Evolutionary conservation across 2,113 vertebrate genomes (phyloP).

Genomic region (Thamnophis sirtalis): DNA sequence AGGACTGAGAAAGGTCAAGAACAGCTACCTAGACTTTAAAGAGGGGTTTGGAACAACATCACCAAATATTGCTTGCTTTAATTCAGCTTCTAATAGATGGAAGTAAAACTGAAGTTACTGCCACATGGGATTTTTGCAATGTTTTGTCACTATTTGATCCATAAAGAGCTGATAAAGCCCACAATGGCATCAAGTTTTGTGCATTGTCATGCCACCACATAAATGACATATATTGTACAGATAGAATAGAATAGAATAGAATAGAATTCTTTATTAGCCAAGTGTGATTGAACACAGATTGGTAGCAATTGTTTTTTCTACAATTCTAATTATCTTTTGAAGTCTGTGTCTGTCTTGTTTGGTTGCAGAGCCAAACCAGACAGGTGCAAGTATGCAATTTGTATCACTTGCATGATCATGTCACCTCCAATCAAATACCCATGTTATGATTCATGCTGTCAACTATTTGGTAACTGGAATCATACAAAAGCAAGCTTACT

Average conservation of each 20-base stretch:
- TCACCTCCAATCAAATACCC: neutral
- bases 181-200: neutral
- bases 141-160: neutral
- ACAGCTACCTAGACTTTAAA: neutral
- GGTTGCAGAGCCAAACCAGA: no score
- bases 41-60: neutral
- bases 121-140: neutral
- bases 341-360: no score
- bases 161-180: neutral
- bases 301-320: no score
- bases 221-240: neutral
- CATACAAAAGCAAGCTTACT: neutral
- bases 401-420: neutral
- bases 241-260: no score
- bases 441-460: neutral
- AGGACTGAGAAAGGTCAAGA: neutral
- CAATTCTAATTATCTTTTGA: no score
- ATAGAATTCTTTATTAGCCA: no score
- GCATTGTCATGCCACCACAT: neutral
- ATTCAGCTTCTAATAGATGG: neutral
- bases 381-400: neutral
- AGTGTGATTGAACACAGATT: no score
- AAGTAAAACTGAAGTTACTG: neutral
- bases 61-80: neutral
- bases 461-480: neutral